Evolutionary conservation across 2,113 vertebrate species (phyloP).

Genomic region (Hepsetus odoe): DNA sequence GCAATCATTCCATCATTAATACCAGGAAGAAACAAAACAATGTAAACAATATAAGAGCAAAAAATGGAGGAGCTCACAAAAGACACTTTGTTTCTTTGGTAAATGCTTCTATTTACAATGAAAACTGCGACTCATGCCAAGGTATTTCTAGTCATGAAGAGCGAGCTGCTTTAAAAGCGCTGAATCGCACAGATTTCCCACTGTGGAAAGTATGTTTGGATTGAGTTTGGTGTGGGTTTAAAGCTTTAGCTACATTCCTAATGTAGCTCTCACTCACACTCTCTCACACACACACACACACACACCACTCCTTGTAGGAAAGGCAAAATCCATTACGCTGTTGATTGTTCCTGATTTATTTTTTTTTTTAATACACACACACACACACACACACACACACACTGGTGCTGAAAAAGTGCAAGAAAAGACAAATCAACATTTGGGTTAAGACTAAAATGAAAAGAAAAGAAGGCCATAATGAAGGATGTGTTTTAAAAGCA

Average conservation of each 20-base stretch:
- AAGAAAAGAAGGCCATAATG: neutral
- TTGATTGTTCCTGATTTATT: too few species aligned
- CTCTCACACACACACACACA: constrained; percentile 29
- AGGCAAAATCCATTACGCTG: too few species aligned
- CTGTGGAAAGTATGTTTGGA: constrained; percentile 53
- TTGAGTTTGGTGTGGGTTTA: constrained; percentile 46
- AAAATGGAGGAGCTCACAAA: constrained; percentile 24
- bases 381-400: constrained; percentile 27
- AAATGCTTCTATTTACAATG: constrained; percentile 53
- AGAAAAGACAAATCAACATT: too few species aligned
- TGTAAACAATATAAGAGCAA: constrained; percentile 43
- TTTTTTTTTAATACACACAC: constrained; percentile 17
- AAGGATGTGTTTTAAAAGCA: constrained; percentile 14
- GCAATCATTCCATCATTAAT: constrained; percentile 30
- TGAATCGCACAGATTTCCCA: constrained; percentile 47
- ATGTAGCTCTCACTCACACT: constrained; percentile 32
- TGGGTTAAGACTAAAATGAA: neutral
- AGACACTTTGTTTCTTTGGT: constrained; percentile 44
- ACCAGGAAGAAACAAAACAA: constrained; percentile 16
- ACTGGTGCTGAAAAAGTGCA: too few species aligned
- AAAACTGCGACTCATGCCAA: constrained; percentile 42
- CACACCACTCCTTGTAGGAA: neutral
- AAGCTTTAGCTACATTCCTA: constrained; percentile 46
- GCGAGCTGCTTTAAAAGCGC: constrained; percentile 42
- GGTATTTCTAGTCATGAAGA: constrained; percentile 51